Evolutionary conservation across 2,888 invertebrate genomes (phyloP), one percentile per base, ranked within the genome.

Genomic region (Tenthredo amoena): DNA sequence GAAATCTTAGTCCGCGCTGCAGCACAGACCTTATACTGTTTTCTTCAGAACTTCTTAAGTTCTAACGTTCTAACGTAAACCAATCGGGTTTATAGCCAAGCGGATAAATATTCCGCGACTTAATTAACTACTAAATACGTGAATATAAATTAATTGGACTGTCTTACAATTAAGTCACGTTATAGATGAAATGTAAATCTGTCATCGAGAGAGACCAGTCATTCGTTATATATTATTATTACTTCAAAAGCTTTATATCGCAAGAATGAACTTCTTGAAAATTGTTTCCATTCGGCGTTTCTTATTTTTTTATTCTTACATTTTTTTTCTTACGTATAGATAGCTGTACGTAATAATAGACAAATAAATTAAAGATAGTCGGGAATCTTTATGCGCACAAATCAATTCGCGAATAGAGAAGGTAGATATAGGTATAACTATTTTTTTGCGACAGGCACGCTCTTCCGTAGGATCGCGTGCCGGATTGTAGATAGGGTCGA

Each of bases 401-500:
- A 62, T 62, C 26, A 62, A 26, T 62, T 26, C 12, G 62, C 62
- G 10, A 21, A 62, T 4, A 26, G 62, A 26, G 26, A 62, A 62
- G n/a, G 10, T 7, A 26, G 15, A 12, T 3, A 15, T 15, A 47
- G 47, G 15, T 18, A 21, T 26, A 65, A 31, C 21, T 26, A 34
- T 5, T 58, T 68, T 68, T 34, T 68, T 68, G 68, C 68, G 15
- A 5, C 68, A 34, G 34, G 68, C 34, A 68, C 34, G 72, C 37
- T 74, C 31, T 74, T 74, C 43, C 72, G 40, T 74, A 43, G 72
- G 43, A 43, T 58, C 81, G 81, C 62, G 81, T 81, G 81, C 81
- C 81, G 81, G 62, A 77, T 77, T 74, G 26, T 77, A 77, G 47
- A 77, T 55, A 47, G 77, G 47, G 77, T 77, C 26, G 74, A 74